Evolutionary conservation across 1,140 invertebrate species (phyloP), one percentile per base, ranked within the genome.

Genomic region (Ips typographus): DNA sequence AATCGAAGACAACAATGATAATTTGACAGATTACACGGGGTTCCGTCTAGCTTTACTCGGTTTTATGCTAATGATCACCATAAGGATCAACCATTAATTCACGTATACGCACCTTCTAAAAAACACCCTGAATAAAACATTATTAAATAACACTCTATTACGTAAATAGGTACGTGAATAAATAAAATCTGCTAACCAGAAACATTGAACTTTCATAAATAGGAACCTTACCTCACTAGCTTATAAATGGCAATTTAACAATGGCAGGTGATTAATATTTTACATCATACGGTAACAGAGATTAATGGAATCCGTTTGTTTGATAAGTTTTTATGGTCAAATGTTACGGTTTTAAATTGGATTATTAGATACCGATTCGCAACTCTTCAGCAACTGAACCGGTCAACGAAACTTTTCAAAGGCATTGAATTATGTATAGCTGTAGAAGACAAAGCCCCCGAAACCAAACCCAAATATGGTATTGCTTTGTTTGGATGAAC

Each of bases 1-100:
- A 58, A 57, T 56, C 39, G 42, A 36, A 66, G 64, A 57, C 53
- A 65, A 65, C 64, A 66, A 66, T 66, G 61, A 63, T 63, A 63
- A 63, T 63, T 63, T 51, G 61, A 63, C 61, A 63, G 61, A 39
- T 40, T 40, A 63, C 61, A 63, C 43, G 36, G 39, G 38, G 36
- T 8, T 39, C 22, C 5, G 61, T 52, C 59, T 47, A 58, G 37
- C 40, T 60, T 3, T 8, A 60, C 44, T 60, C 4, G 58, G 61
- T 63, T 37, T 63, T 63, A 63, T 63, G 61, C 1, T 63, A 63
- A 63, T 63, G 61, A 49, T 43, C 44, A 44, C 37, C 52, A 37
- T 6, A 37, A 36, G 52, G 2, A 7, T 3, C 22, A 22, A 22
- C 22, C 22, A 22, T 22, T 22, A 22, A 22, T 22, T 22, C 22